Conservation (phyloP, 2,888 invertebrate genomes). For the Doris montereyensis region DNA sequence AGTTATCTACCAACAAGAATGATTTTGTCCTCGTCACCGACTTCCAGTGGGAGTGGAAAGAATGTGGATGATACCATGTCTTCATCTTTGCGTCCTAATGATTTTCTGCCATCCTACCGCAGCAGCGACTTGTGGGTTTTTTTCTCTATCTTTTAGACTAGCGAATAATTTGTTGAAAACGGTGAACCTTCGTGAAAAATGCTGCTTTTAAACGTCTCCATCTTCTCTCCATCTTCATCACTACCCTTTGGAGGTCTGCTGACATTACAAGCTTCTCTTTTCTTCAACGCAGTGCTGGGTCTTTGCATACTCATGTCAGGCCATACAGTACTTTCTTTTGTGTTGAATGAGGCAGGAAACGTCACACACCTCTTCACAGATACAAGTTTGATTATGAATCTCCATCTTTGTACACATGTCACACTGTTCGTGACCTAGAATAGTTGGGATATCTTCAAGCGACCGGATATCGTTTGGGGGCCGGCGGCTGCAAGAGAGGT, state of each 20-base stretch:
- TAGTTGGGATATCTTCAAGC: too few relatives aligned
- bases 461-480: too few relatives aligned
- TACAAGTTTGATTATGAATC: neutral
- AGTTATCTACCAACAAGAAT: neutral
- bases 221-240: neutral
- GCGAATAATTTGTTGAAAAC: neutral
- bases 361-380: neutral
- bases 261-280: neutral
- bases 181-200: constrained; percentile 1
- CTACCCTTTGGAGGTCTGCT: constrained; percentile 7
- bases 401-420: constrained; percentile 9
- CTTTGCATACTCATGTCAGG: neutral
- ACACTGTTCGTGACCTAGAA: constrained; percentile 3
- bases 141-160: too few relatives aligned
- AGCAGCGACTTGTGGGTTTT: neutral
- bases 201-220: neutral
- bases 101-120: neutral
- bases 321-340: neutral
- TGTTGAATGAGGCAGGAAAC: neutral
- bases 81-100: neutral
- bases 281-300: neutral
- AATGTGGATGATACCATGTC: neutral
- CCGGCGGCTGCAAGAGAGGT: neutral
- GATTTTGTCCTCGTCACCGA: neutral
- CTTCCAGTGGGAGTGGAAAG: neutral